phyloP scores from a whole-genome alignment of 1,140 invertebrate genomes.

The Calliopsis andreniformis region DNA sequence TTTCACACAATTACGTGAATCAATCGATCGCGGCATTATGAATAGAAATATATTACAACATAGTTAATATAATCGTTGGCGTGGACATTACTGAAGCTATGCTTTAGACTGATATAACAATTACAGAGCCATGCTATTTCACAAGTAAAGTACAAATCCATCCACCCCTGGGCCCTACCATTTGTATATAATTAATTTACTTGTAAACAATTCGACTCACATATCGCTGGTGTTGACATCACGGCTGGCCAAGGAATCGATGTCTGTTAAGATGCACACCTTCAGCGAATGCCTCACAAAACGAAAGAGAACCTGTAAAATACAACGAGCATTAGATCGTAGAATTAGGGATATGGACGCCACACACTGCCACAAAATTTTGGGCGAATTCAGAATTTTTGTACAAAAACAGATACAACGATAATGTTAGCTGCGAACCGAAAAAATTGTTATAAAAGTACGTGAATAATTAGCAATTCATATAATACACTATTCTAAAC shows the following conservation, averaged over 20 bases:
- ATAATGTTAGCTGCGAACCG: not conserved
- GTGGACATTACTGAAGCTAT: conserved; percentile 10
- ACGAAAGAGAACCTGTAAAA: not conserved
- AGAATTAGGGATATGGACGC: conserved; percentile 36
- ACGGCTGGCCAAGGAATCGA: not conserved
- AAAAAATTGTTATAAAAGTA: conserved; percentile 2
- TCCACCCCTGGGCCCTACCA: conserved; percentile 41
- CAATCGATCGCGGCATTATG: not conserved
- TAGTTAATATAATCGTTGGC: not conserved
- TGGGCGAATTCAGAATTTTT: conserved; percentile 43
- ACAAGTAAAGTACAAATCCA: conserved; percentile 48
- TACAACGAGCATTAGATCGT: conserved; percentile 27
- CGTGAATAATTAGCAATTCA: not conserved
- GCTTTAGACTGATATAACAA: not conserved
- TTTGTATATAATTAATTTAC: conserved; percentile 32
- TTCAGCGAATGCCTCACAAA: not conserved
- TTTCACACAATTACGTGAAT: conserved; percentile 27
- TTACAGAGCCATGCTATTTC: conserved; percentile 27
- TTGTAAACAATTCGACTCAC: not conserved
- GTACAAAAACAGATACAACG: conserved; percentile 25
- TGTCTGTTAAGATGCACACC: not conserved
- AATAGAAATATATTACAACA: conserved; percentile 18
- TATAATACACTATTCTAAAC: not conserved
- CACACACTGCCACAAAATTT: conserved; percentile 49
- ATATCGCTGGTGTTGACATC: not conserved